Evolutionary conservation across 1,140 invertebrate species (phyloP).

Genomic region (Nephila pilipes): DNA sequence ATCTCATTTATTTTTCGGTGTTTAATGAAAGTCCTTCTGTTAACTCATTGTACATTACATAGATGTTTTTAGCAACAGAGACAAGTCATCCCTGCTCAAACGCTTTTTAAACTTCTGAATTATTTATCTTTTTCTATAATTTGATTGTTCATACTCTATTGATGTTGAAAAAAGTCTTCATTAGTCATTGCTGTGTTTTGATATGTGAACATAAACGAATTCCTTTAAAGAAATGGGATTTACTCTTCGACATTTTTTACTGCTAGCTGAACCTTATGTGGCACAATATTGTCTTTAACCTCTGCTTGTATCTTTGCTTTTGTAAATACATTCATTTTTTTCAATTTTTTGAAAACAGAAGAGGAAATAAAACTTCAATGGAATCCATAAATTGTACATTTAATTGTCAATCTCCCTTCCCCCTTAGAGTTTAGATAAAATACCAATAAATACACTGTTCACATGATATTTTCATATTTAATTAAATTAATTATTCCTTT

Average conservation of each 20-base stretch:
- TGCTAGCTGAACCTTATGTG: slow-evolving; percentile 46
- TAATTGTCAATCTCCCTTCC: not conserved
- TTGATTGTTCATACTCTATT: not conserved
- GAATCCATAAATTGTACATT: slow-evolving; percentile 20
- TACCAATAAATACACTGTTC: slow-evolving; percentile 2
- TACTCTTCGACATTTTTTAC: slow-evolving; percentile 48
- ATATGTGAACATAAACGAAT: not conserved
- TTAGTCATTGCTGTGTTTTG: slow-evolving; percentile 41
- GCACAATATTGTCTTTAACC: slow-evolving; percentile 48
- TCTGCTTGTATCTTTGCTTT: slow-evolving; percentile 40
- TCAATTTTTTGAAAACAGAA: not conserved
- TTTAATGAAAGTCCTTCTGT: slow-evolving; percentile 4
- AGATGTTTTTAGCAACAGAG: slow-evolving; percentile 5
- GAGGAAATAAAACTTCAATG: not conserved
- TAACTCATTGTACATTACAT: slow-evolving; percentile 30
- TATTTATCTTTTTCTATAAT: not conserved
- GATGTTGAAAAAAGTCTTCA: slow-evolving; percentile 25
- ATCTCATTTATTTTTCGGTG: slow-evolving; percentile 22
- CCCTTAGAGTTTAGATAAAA: not conserved
- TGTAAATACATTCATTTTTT: slow-evolving; percentile 53
- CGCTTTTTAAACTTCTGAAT: slow-evolving; percentile 39
- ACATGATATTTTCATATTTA: not conserved
- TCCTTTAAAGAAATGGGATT: not conserved
- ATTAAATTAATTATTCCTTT: too few species aligned
- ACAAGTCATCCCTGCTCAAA: slow-evolving; percentile 38